Evolutionary conservation across 2,113 vertebrate species (phyloP).

Genomic region (Pomatorhinus ruficollis): DNA sequence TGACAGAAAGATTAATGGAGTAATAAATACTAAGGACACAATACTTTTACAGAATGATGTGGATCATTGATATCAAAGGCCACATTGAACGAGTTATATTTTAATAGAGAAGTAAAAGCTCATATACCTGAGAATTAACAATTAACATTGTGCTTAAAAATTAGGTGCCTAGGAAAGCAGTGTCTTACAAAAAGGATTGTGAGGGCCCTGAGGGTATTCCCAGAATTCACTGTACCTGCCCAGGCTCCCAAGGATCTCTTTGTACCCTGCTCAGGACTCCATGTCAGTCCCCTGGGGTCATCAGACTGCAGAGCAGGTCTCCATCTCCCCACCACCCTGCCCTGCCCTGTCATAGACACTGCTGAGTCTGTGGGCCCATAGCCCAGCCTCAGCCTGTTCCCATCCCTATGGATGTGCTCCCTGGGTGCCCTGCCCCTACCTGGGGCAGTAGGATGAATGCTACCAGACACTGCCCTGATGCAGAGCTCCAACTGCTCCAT

Average conservation of each 20-base stretch:
- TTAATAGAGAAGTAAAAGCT: neutral
- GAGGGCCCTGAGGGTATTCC: neutral
- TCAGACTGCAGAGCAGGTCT: accelerated
- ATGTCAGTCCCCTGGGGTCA: accelerated
- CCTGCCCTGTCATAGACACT: neutral
- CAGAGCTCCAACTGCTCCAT: accelerated
- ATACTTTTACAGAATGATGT: neutral
- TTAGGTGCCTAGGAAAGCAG: neutral
- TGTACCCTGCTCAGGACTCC: neutral
- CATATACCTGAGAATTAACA: neutral
- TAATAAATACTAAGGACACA: neutral
- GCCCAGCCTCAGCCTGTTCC: neutral
- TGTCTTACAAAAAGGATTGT: neutral
- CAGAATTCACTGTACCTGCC: neutral
- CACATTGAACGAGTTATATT: neutral
- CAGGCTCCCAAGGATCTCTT: accelerated
- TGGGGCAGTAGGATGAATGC: neutral
- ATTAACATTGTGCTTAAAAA: neutral
- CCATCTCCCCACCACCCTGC: neutral
- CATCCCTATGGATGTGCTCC: neutral
- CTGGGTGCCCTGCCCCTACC: accelerated
- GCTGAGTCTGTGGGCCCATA: accelerated
- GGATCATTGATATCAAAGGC: neutral
- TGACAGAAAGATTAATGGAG: neutral
- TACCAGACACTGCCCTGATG: neutral